Evolutionary conservation across 2,113 vertebrate genomes (phyloP).

Genomic region (Leuciscus idus): DNA sequence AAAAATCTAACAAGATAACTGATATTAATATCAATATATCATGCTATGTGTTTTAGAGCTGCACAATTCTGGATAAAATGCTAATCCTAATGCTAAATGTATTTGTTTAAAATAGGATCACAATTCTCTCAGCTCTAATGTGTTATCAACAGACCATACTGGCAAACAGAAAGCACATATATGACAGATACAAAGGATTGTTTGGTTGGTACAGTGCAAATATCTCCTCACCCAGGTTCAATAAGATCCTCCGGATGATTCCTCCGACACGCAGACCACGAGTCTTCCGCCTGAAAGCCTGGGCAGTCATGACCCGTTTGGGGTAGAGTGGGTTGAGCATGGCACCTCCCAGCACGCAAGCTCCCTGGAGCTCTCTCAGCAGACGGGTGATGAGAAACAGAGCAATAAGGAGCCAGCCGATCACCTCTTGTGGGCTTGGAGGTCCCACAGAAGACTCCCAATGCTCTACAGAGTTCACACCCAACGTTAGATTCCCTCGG

Average conservation of each 20-base stretch:
- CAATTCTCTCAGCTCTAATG: too few species aligned
- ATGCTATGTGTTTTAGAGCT: not conserved
- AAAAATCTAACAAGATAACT: not conserved
- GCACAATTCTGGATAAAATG: too few species aligned
- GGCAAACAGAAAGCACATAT: conserved; percentile 4
- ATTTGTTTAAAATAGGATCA: too few species aligned
- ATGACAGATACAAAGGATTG: not conserved
- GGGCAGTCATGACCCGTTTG: conserved; percentile 83
- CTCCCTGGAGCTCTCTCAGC: conserved; percentile 89
- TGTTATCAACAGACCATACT: not conserved
- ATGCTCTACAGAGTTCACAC: not conserved
- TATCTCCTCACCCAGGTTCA: conserved; percentile 86
- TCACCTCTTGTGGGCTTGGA: conserved; percentile 75
- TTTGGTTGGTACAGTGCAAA: not conserved
- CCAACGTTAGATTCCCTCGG: not conserved
- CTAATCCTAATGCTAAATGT: too few species aligned
- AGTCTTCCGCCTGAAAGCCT: conserved; percentile 85
- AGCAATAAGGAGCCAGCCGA: conserved; percentile 84
- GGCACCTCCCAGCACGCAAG: conserved; percentile 87
- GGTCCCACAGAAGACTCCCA: not conserved
- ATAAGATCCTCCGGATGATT: conserved; percentile 84
- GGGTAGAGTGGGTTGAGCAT: conserved; percentile 93
- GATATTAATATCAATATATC: not conserved
- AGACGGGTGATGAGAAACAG: conserved; percentile 82
- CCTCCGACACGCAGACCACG: conserved; percentile 83